phyloP scores from a whole-genome alignment of 2,113 vertebrate species.

The Notothenia rossii region DNA sequence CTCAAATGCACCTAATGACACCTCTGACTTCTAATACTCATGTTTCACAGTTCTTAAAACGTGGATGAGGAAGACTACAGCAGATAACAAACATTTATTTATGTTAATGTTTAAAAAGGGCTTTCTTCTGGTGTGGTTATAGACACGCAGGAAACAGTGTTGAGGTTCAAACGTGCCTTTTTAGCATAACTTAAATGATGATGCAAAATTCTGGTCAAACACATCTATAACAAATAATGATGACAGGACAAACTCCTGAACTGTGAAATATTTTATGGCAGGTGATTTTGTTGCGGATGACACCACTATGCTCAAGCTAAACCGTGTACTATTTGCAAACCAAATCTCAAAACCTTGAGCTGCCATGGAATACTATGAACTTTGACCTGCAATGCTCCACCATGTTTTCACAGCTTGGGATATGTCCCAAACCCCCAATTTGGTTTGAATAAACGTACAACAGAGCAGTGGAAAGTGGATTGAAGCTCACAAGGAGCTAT shows the following conservation, averaged over 20 bases:
- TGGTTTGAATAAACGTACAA: neutral
- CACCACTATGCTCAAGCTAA: no score
- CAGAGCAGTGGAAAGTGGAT: neutral
- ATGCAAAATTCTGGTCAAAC: neutral
- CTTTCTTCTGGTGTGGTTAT: neutral
- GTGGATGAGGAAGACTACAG: neutral
- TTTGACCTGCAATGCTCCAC: neutral
- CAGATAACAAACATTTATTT: neutral
- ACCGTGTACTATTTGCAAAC: no score
- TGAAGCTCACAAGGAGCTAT: neutral
- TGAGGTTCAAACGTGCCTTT: neutral
- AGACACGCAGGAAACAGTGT: neutral
- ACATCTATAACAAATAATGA: no score
- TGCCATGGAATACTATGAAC: neutral
- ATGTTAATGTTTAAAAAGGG: neutral
- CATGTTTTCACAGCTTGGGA: neutral
- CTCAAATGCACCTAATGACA: neutral
- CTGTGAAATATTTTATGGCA: no score
- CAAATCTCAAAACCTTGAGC: neutral
- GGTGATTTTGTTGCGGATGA: no score
- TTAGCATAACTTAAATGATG: neutral
- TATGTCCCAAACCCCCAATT: neutral
- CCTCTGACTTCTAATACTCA: neutral
- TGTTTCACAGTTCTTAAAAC: neutral
- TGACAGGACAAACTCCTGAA: no score